phyloP scores from a whole-genome alignment of 2,797 vertebrate genomes.

The Takifugu ocellatus region DNA sequence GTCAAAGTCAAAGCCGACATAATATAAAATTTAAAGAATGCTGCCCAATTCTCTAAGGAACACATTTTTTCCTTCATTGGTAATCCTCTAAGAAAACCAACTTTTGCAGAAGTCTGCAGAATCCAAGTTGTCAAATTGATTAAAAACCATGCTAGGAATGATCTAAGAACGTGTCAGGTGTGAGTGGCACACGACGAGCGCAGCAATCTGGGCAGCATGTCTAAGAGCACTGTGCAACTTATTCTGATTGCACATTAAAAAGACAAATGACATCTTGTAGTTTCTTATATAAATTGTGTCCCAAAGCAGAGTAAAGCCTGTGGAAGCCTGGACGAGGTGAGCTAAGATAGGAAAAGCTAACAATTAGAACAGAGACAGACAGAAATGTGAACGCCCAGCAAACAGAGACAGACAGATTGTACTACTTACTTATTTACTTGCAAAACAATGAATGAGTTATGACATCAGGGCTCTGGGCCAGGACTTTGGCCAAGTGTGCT shows the following conservation, averaged over 20 bases:
- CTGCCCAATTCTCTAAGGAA: not conserved
- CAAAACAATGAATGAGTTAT: conserved; percentile 64
- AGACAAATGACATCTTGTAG: not conserved
- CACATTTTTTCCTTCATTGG: not conserved
- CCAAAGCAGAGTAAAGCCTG: conserved; percentile 2
- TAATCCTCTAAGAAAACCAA: not conserved
- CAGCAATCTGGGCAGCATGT: too few relatives aligned
- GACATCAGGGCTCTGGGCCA: conserved; percentile 48
- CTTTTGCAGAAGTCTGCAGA: not conserved
- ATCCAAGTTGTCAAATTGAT: too few relatives aligned
- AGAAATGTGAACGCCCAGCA: conserved; percentile 29
- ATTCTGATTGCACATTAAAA: not conserved
- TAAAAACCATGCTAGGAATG: too few relatives aligned
- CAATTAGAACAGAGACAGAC: conserved; percentile 24
- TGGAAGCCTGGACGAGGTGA: conserved; percentile 5
- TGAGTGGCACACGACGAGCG: too few relatives aligned
- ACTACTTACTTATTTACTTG: conserved; percentile 62
- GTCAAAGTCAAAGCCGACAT: not conserved
- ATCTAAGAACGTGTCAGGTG: too few relatives aligned
- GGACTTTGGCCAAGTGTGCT: conserved; percentile 29
- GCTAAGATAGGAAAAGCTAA: conserved; percentile 16
- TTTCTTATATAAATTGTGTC: not conserved
- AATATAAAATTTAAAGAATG: not conserved
- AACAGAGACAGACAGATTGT: conserved; percentile 53
- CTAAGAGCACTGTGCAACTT: not conserved